Evolutionary conservation across 1,140 invertebrate genomes (phyloP).

Genomic region (Zaprionus ornatus): DNA sequence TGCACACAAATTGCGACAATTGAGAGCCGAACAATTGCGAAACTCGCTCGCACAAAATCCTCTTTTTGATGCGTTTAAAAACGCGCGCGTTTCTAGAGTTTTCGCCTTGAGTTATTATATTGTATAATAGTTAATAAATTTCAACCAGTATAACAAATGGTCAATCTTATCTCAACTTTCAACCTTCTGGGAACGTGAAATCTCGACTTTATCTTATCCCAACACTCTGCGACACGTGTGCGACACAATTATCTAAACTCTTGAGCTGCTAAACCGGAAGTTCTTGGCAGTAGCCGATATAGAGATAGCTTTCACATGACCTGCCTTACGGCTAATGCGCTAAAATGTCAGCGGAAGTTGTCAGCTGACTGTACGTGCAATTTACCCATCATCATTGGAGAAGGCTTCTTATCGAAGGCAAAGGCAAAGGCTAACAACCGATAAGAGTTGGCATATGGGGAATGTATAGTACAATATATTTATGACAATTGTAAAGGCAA

Average conservation of each 20-base stretch:
- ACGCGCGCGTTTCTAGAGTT: constrained; percentile 11
- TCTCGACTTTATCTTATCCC: neutral
- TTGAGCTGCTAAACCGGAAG: neutral
- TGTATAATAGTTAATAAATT: neutral
- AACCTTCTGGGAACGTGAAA: neutral
- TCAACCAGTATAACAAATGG: no score
- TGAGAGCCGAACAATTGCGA: constrained; percentile 29
- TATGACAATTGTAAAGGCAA: constrained; percentile 40
- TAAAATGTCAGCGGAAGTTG: constrained; percentile 46
- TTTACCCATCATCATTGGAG: neutral
- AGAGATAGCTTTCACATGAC: constrained; percentile 23
- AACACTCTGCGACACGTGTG: neutral
- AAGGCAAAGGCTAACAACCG: constrained; percentile 55
- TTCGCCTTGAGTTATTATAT: neutral
- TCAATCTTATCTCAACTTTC: neutral
- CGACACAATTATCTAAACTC: neutral
- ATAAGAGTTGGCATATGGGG: constrained; percentile 54
- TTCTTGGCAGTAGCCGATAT: neutral
- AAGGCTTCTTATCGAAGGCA: constrained; percentile 35
- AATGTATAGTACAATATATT: constrained; percentile 41
- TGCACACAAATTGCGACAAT: constrained; percentile 66
- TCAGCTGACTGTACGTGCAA: constrained; percentile 53
- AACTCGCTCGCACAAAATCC: constrained; percentile 17
- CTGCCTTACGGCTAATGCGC: constrained; percentile 27
- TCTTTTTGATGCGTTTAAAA: constrained; percentile 27